phyloP scores from a whole-genome alignment of 2,797 vertebrate genomes.

The Nothura maculosa region DNA sequence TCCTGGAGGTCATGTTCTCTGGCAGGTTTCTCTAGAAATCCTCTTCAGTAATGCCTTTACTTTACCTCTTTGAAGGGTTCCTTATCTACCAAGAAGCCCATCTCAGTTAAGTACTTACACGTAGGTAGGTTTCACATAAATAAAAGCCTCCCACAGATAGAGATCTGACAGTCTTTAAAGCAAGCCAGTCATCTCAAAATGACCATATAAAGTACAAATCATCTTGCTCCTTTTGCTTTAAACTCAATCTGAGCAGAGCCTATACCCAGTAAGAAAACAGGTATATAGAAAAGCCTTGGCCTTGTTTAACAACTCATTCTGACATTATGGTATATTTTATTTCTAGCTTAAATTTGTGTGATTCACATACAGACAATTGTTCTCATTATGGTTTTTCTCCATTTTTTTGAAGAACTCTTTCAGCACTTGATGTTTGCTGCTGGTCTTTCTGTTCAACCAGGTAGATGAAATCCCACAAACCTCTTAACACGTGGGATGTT shows the following conservation, averaged over 20 bases:
- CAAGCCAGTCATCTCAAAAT: background rate
- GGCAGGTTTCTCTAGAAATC: background rate
- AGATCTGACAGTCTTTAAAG: background rate
- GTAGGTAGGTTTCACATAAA: background rate
- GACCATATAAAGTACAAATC: background rate
- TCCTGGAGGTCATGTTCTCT: background rate
- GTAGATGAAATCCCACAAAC: background rate
- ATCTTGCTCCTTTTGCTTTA: background rate
- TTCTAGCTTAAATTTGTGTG: background rate
- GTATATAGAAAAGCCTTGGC: background rate
- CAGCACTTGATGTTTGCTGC: background rate
- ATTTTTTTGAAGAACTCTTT: background rate
- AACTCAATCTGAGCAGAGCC: background rate
- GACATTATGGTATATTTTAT: background rate
- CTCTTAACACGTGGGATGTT: background rate
- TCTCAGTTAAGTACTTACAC: background rate
- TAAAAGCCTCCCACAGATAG: background rate
- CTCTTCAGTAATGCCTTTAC: fast-evolving
- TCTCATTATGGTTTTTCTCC: background rate
- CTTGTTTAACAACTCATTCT: background rate
- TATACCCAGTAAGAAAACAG: fast-evolving
- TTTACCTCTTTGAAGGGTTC: background rate
- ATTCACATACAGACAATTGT: background rate
- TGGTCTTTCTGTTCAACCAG: constrained; percentile 31
- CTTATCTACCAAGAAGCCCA: background rate